Evolutionary conservation across 2,113 vertebrate genomes (phyloP).

Genomic region (Motacilla tschutschensis): DNA sequence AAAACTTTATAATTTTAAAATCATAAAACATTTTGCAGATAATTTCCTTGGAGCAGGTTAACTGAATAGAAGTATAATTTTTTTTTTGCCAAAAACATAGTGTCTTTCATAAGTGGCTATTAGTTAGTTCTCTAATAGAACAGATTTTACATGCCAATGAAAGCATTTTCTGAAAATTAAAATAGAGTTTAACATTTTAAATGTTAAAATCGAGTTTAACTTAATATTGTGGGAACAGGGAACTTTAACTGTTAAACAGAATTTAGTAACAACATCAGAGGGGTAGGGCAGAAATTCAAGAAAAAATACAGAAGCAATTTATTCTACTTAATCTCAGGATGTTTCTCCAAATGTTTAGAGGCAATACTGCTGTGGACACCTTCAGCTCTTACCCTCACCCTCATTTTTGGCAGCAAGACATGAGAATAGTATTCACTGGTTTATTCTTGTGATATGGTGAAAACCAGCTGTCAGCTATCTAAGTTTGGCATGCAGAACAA

Average conservation of each 20-base stretch:
- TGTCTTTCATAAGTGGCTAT: conserved; percentile 1
- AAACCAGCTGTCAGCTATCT: neutral
- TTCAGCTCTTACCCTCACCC: neutral
- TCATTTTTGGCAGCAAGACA: accelerated
- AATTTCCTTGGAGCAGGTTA: conserved; percentile 7
- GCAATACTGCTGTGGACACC: neutral
- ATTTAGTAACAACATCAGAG: neutral
- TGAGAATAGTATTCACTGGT: neutral
- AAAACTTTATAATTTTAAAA: neutral
- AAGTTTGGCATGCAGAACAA: neutral
- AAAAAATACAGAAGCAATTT: neutral
- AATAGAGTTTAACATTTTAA: neutral
- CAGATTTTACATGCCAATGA: neutral
- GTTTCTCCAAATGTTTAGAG: neutral
- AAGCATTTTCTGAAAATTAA: conserved; percentile 16
- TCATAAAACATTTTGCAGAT: conserved; percentile 4
- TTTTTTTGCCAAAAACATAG: neutral
- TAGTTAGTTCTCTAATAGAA: conserved; percentile 1
- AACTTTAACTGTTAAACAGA: neutral
- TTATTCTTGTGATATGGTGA: neutral
- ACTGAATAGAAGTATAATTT: conserved; percentile 3
- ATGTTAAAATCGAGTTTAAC: neutral
- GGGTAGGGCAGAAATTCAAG: neutral
- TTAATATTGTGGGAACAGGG: neutral
- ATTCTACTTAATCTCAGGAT: neutral